These are phyloP conservation scores for Myanophis thanlyinensis DNA, from an alignment of 2,113 vertebrate genomes.

Conservation along the genomic window DNA sequence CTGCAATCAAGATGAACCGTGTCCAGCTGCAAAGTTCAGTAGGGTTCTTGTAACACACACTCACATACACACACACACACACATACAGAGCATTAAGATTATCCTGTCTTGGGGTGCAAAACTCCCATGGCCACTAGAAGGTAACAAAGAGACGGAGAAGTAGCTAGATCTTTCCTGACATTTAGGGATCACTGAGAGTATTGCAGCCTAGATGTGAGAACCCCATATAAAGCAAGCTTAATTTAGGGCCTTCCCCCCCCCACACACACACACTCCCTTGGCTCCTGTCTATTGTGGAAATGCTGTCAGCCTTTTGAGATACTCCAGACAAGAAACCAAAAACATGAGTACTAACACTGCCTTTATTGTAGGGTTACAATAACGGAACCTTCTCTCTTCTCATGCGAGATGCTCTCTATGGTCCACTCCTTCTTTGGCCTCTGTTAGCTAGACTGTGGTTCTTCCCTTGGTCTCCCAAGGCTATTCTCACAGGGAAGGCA, in stretches of 20 bases:
- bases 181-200: not conserved
- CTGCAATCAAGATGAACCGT: not conserved
- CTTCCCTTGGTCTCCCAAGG: not conserved
- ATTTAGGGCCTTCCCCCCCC: not conserved
- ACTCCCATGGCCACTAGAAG: not conserved
- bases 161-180: not conserved
- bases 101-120: not conserved
- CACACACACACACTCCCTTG: too few relatives aligned
- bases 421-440: not conserved
- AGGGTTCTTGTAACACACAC: not conserved
- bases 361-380: not conserved
- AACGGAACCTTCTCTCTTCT: not conserved
- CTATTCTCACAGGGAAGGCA: not conserved
- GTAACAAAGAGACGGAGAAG: not conserved
- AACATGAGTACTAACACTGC: not conserved
- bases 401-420: not conserved
- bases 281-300: not conserved
- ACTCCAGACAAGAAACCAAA: not conserved
- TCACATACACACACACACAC: not conserved
- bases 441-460: not conserved
- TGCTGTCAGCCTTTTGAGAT: not conserved
- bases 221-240: not conserved
- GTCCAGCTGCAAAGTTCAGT: conserved; percentile 9
- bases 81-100: not conserved
- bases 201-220: not conserved